Base-by-base conservation (phyloP, 1,140 invertebrate genomes). In the Argopecten irradians region DNA sequence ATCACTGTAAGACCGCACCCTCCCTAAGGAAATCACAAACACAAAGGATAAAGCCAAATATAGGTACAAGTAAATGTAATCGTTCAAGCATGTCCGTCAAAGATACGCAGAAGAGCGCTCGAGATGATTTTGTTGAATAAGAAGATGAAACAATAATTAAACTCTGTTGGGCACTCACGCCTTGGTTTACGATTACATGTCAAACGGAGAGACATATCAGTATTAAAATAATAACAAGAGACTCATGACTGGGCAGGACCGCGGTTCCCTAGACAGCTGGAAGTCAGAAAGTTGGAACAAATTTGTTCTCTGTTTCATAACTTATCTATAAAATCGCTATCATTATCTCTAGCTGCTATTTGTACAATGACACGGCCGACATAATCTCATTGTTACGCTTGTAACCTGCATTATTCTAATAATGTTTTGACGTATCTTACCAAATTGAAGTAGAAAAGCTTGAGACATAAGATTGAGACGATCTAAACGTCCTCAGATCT, bases 1-100 rank as follows among this genome's bases (percentile, higher is more conserved):
- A 16, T 89, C 90, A n/a, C 87, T 89, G 41, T 92, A 93, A n/a
- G 91, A 92, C 36, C 92, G 86, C 16, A 93, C 91, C 86, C 90
- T 91, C 36, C 92, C 92, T 93, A 28, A 28, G 91, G 0, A 91
- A 90, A 84, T 34, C 34, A 19, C 33, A 16, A 28, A 86, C 9
- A 88, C 71, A 87, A 71, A 28, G 8, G 22, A 71, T 71, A 11
- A 28, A 71, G 1, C 55, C n/a, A 8, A 28, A 5, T 28, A 5
- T 16, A 28, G 55, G 1, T 3, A 71, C 22, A 28, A 71, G 22
- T 71, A n/a, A 71, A 71, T 71, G 55, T 71, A 71, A 71, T 71
- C 55, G n/a, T 71, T 71, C 22, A 71, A 71, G 55, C n/a, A 71
- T 16, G 28, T n/a, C 55, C 36, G 5, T 5, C 28, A 5, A 71